These are phyloP conservation scores for Belonocnema kinseyi DNA, from an alignment of 1,140 invertebrate genomes.

Conservation along the genomic window DNA sequence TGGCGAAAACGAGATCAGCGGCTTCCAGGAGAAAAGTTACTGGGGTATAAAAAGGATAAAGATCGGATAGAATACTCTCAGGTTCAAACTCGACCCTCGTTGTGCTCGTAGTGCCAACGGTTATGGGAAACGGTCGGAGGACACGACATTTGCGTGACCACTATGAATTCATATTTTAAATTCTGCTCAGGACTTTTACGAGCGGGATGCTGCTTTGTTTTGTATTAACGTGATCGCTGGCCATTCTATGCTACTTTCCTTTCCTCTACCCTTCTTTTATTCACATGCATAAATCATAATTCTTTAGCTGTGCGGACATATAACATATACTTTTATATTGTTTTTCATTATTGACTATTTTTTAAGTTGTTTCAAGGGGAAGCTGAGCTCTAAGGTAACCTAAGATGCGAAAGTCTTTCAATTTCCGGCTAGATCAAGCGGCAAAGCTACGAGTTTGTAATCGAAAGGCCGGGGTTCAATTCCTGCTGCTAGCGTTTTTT, in stretches of 20 bases:
- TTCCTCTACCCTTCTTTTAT: constrained; percentile 9
- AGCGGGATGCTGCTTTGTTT: constrained; percentile 20
- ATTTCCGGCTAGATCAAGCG: too few relatives aligned
- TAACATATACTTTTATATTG: neutral
- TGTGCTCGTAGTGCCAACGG: neutral
- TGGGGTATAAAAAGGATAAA: neutral
- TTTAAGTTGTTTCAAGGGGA: neutral
- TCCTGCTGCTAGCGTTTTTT: too few relatives aligned
- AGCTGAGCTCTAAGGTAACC: too few relatives aligned
- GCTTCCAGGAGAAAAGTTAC: neutral
- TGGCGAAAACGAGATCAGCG: too few relatives aligned
- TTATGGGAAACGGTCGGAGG: constrained; percentile 16
- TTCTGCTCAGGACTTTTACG: constrained; percentile 29
- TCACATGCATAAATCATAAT: neutral
- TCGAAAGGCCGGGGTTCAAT: too few relatives aligned
- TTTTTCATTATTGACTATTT: neutral
- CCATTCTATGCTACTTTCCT: constrained; percentile 19
- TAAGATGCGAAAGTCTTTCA: too few relatives aligned
- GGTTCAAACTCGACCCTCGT: constrained; percentile 2
- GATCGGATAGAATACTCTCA: neutral
- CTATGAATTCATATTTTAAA: constrained; percentile 29
- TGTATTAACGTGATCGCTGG: constrained; percentile 26
- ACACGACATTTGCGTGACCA: constrained; percentile 29
- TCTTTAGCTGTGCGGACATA: neutral
- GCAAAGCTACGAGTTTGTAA: too few relatives aligned